Percentiles rank a stretch among this genome's conserved stretches.
phyloP scores from a whole-genome alignment of 1,140 invertebrate species.

The Agrilus planipennis region DNA sequence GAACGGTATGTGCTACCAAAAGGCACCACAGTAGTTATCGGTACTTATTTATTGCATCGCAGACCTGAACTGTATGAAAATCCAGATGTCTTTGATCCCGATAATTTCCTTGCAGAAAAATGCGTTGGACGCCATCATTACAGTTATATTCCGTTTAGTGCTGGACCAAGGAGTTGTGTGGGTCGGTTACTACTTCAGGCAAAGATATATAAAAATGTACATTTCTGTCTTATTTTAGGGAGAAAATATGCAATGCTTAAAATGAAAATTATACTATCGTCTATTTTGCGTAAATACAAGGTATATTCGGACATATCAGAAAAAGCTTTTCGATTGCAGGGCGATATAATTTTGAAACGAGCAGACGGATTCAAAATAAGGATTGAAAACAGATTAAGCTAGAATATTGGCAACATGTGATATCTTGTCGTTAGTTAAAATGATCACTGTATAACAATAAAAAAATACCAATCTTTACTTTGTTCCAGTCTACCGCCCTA shows the following conservation, averaged over 20 bases:
- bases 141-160: slow-evolving; percentile 52
- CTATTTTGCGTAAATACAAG: slow-evolving; percentile 72
- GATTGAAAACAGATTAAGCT: slow-evolving; percentile 56
- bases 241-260: slow-evolving; percentile 71
- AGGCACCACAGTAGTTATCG: slow-evolving; percentile 42
- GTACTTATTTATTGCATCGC: slow-evolving; percentile 29
- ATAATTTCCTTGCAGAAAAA: slow-evolving; percentile 51
- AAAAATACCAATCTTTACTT: too few species aligned
- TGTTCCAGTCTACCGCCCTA: too few species aligned
- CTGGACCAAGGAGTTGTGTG: slow-evolving; percentile 52
- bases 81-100: slow-evolving; percentile 52
- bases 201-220: too few species aligned
- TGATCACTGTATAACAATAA: too few species aligned
- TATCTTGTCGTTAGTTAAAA: too few species aligned
- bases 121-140: slow-evolving; percentile 35
- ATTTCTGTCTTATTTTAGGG: slow-evolving; percentile 31
- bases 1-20: slow-evolving; percentile 33
- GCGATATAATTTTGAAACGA: slow-evolving; percentile 72
- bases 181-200: too few species aligned
- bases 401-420: too few species aligned
- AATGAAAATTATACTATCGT: slow-evolving; percentile 68
- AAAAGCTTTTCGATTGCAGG: slow-evolving; percentile 60
- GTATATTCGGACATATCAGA: slow-evolving; percentile 54
- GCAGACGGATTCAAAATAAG: slow-evolving; percentile 62
- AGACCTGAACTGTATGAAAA: slow-evolving; percentile 41